Conservation (phyloP, 92 coral and sea anemone species). For the Palythoa caribaeorum region DNA sequence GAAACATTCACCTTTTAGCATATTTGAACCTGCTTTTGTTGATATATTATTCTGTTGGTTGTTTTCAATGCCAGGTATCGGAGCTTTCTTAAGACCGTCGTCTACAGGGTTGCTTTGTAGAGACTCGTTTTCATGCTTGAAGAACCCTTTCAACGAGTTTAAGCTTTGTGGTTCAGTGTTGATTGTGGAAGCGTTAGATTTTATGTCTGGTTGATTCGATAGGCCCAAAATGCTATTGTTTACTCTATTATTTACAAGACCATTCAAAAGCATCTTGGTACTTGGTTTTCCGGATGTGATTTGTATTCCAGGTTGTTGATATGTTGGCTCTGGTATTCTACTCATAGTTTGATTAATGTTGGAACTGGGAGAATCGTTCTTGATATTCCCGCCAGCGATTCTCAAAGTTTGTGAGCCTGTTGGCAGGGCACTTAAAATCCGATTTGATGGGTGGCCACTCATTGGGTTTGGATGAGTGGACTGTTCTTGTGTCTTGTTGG, state of each 20-base stretch:
- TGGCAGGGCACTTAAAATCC: neutral
- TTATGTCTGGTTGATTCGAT: neutral
- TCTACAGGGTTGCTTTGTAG: slow-evolving; percentile 11
- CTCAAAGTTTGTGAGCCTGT: neutral
- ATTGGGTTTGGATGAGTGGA: slow-evolving; percentile 15
- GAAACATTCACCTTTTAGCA: neutral
- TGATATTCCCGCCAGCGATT: neutral
- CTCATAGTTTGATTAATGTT: slow-evolving; percentile 9
- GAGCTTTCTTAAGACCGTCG: neutral
- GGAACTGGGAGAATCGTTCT: neutral
- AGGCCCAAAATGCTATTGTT: neutral
- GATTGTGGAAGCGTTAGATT: slow-evolving; percentile 34
- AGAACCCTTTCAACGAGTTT: slow-evolving; percentile 72
- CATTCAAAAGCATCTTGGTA: neutral
- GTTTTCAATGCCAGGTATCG: neutral
- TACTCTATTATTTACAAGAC: neutral
- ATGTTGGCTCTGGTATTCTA: neutral
- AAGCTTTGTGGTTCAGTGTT: slow-evolving; percentile 2
- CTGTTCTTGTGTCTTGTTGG: neutral
- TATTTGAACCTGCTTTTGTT: neutral
- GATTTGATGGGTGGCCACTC: neutral
- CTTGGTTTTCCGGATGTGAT: neutral
- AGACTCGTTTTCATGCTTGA: slow-evolving; percentile 56
- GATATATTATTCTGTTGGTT: neutral
- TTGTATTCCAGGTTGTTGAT: neutral